A percentile compares a stretch with the other conserved stretches of the same genome.
Evolutionary conservation across 2,113 vertebrate species (phyloP).

Genomic region (Nibea albiflora): DNA sequence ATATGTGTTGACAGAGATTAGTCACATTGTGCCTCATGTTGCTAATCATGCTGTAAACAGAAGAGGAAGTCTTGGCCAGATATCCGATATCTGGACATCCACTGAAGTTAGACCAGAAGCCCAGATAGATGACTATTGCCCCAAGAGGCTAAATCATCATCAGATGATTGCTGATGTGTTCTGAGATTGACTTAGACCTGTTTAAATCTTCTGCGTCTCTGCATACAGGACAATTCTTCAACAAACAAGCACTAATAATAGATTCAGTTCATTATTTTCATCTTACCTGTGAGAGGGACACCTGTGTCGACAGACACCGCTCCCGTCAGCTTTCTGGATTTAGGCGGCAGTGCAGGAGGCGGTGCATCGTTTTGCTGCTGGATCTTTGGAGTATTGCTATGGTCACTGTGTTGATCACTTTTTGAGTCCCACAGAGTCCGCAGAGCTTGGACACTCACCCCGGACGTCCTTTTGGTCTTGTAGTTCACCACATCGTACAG

Average conservation of each 20-base stretch:
- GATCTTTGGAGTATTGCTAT: neutral
- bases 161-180: no score
- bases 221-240: neutral
- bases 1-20: no score
- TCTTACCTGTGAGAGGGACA: conserved; percentile 57
- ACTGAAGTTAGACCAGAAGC: no score
- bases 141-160: no score
- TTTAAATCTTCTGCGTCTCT: no score
- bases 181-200: no score
- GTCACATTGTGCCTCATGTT: no score
- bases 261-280: neutral
- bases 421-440: conserved; percentile 71
- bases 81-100: no score
- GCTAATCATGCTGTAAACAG: no score
- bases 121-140: no score
- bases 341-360: conserved; percentile 30
- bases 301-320: conserved; percentile 52
- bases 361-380: neutral
- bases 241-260: neutral
- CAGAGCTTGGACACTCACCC: conserved; percentile 74
- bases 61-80: no score
- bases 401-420: neutral
- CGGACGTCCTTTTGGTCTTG: conserved; percentile 19
- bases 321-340: conserved; percentile 64
- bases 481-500: conserved; percentile 83